Evolutionary conservation across 2,888 invertebrate genomes (phyloP).

Genomic region (Mellilla xanthometata): DNA sequence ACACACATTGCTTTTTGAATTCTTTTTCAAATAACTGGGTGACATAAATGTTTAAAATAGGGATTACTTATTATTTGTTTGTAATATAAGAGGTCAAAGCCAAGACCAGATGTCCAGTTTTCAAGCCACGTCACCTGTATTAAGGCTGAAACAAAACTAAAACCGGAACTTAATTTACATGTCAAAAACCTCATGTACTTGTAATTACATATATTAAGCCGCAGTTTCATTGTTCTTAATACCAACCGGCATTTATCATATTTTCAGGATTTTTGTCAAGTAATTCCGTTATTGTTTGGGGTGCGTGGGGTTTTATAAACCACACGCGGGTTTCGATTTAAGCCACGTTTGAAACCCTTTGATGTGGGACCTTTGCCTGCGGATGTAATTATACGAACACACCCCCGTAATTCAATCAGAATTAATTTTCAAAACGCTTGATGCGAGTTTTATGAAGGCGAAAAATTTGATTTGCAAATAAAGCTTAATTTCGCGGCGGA

Average conservation of each 20-base stretch:
- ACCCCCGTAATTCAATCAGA: constrained; percentile 11
- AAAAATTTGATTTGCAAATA: constrained; percentile 21
- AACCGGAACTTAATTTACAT: too few species aligned
- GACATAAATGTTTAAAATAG: too few species aligned
- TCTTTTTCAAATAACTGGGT: too few species aligned
- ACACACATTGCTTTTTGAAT: too few species aligned
- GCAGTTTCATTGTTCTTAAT: constrained; percentile 33
- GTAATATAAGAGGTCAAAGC: too few species aligned
- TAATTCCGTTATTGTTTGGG: constrained; percentile 45
- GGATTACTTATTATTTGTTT: too few species aligned
- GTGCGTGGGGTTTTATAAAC: constrained; percentile 23
- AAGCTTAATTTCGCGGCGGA: constrained; percentile 9
- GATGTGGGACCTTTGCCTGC: constrained; percentile 4
- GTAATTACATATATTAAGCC: too few species aligned
- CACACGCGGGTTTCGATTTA: constrained; percentile 19
- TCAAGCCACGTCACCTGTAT: too few species aligned
- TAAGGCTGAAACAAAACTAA: too few species aligned
- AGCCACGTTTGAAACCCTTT: constrained; percentile 26
- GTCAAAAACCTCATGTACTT: too few species aligned
- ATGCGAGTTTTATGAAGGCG: constrained; percentile 12
- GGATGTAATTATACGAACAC: constrained; percentile 14
- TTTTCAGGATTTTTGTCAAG: constrained; percentile 42
- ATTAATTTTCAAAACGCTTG: constrained; percentile 7
- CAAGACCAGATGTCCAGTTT: too few species aligned
- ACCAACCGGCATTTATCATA: constrained; percentile 31